Evolutionary conservation across 2,113 vertebrate genomes (phyloP).

Genomic region (Dromas ardeola): DNA sequence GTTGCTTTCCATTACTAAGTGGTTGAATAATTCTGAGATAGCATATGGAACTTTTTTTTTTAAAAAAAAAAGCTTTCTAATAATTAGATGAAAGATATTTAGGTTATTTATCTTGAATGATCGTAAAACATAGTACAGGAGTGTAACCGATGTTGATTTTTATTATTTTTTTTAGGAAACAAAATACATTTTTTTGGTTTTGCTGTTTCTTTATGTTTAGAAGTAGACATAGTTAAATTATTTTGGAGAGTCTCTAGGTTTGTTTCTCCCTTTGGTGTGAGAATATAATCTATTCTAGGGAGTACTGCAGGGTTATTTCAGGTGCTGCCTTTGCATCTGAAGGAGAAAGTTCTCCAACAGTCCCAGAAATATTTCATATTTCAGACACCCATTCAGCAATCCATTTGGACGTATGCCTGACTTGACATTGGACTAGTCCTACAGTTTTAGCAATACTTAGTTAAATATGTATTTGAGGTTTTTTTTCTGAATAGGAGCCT

Average conservation of each 20-base stretch:
- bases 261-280: background rate
- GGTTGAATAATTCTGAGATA: background rate
- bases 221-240: background rate
- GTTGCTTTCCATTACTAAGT: background rate
- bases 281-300: background rate
- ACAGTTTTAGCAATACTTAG: background rate
- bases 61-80: background rate
- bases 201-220: background rate
- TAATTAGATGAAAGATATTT: background rate
- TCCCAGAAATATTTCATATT: background rate
- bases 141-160: background rate
- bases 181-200: background rate
- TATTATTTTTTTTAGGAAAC: background rate
- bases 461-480: background rate
- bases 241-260: background rate
- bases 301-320: background rate
- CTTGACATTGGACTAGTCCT: background rate
- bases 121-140: background rate
- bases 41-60: background rate
- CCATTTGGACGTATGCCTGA: background rate
- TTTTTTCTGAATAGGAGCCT: background rate
- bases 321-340: background rate
- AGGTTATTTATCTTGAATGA: background rate
- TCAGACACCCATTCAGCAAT: background rate
- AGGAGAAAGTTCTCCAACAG: background rate